Base-by-base conservation (phyloP, 2,888 invertebrate genomes). In the Germaria angustata region DNA sequence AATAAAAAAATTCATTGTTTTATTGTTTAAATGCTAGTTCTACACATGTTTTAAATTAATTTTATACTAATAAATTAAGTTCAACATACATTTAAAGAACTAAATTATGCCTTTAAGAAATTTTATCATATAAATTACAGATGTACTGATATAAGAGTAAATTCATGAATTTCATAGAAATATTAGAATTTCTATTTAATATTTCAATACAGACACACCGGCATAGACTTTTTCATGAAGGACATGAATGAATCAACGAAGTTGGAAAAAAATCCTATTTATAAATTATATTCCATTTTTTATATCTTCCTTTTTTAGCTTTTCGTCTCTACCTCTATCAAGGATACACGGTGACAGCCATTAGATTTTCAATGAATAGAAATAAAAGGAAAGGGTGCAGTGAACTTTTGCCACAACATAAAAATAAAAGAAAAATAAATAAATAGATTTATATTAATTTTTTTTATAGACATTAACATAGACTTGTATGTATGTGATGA, bases 281-380 rank as follows among this genome's bases (percentile, higher is more conserved):
- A 77, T 53, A 77, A 68, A 68, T 51, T 61, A 51, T 59, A 59
- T 46, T 72, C n/a, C 8, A 17, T 20, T 49, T 53, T 61, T 44
- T 57, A 13, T 17, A n/a, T 7, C 36, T 36, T 57, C 15, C 13
- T 22, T 15, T 51, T 24, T 13, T 51, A 57, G 36, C 59, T 57
- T 61, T 55, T 49, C 49, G 63, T 79, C 49, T 79, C 36, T 72
- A 66, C 82, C 78, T 82, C 34, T 63, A 79, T 75, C 82, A 82
- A 82, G 82, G 71, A 82, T 82, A 68, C 75, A 75, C 59, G 75
- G 78, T 79, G 79, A 79, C 79, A 73, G 79, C 73, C 79, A 79
- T 59, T 79, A 66, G 51, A 15, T 79, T 79, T 73, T 51, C 28
- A 51, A 66, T 79, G 79, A 73, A 79, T 59, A 44, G 59, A 51